Evolutionary conservation across 64 coral and sea anemone genomes (phyloP).

Genomic region (Stichodactyla mertensii): DNA sequence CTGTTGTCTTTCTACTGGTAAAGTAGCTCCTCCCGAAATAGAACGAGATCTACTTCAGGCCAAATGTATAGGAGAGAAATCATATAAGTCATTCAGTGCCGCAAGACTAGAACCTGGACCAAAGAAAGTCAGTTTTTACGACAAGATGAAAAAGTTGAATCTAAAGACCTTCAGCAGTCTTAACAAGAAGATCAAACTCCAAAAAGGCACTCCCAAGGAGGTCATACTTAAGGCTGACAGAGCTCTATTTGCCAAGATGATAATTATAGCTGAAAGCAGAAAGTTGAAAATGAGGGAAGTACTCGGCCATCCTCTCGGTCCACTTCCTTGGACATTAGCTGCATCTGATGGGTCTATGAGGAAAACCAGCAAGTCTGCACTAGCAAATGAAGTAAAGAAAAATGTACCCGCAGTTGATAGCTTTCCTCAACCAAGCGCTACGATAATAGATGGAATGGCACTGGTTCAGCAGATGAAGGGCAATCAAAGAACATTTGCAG

Average conservation of each 20-base stretch:
- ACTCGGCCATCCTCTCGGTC: background rate
- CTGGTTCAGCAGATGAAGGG: slow-evolving; percentile 40
- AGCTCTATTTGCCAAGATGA: slow-evolving; percentile 62
- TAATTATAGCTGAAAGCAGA: slow-evolving; percentile 55
- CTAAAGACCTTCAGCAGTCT: slow-evolving; percentile 43
- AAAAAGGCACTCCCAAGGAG: slow-evolving; percentile 16
- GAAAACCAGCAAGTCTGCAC: slow-evolving; percentile 40
- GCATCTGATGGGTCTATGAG: slow-evolving; percentile 32
- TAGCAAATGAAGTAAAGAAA: slow-evolving; percentile 49
- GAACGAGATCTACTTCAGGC: slow-evolving; percentile 20
- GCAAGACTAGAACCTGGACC: slow-evolving; percentile 17
- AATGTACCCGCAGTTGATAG: slow-evolving; percentile 34
- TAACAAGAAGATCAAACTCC: slow-evolving; percentile 30
- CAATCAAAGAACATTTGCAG: slow-evolving; percentile 38
- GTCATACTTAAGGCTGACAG: slow-evolving; percentile 45
- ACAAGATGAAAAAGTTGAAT: slow-evolving; percentile 28
- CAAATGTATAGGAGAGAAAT: slow-evolving; percentile 9
- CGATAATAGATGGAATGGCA: slow-evolving; percentile 59
- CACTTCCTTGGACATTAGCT: slow-evolving; percentile 40
- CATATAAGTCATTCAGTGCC: slow-evolving; percentile 20
- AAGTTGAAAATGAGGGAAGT: slow-evolving; percentile 53
- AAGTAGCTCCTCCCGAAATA: slow-evolving; percentile 27
- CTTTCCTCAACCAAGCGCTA: slow-evolving; percentile 43
- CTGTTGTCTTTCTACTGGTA: slow-evolving; percentile 36
- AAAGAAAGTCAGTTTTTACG: slow-evolving; percentile 11